Percentiles rank a stretch among this genome's conserved stretches.
phyloP scores from a whole-genome alignment of 1,140 invertebrate genomes.

The honey bee (Apis mellifera) region DNA sequence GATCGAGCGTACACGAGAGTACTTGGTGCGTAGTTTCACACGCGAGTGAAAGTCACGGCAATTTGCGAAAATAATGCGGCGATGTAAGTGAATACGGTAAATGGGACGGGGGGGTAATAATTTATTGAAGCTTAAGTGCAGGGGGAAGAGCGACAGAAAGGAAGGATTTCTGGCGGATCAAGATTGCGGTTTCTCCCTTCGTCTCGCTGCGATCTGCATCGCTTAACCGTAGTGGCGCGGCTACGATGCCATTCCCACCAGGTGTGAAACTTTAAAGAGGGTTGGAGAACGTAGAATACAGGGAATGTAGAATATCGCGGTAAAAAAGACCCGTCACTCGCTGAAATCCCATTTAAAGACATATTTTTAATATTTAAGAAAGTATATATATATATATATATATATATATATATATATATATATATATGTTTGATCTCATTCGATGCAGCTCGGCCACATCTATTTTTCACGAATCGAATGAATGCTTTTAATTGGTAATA shows the following conservation, averaged over 20 bases:
- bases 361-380: constrained; percentile 58
- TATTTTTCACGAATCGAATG: neutral
- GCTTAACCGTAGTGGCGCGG: constrained; percentile 65
- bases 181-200: constrained; percentile 65
- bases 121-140: constrained; percentile 43
- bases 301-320: constrained; percentile 39
- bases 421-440: constrained; percentile 35
- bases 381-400: too few species aligned
- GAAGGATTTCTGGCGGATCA: constrained; percentile 54
- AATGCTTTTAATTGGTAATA: neutral
- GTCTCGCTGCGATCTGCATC: constrained; percentile 62
- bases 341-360: constrained; percentile 64
- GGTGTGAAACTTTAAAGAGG: constrained; percentile 71
- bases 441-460: neutral
- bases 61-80: constrained; percentile 41
- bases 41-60: neutral
- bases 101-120: constrained; percentile 30
- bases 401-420: neutral
- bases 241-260: constrained; percentile 67
- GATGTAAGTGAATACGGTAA: constrained; percentile 35
- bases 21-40: neutral
- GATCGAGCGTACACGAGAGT: neutral
- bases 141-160: constrained; percentile 43
- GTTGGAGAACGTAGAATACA: constrained; percentile 2
- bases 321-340: constrained; percentile 46